These are phyloP conservation scores for Otolemur crassicaudatus DNA, from an alignment of 2,797 vertebrate species.

Conservation along the genomic window DNA sequence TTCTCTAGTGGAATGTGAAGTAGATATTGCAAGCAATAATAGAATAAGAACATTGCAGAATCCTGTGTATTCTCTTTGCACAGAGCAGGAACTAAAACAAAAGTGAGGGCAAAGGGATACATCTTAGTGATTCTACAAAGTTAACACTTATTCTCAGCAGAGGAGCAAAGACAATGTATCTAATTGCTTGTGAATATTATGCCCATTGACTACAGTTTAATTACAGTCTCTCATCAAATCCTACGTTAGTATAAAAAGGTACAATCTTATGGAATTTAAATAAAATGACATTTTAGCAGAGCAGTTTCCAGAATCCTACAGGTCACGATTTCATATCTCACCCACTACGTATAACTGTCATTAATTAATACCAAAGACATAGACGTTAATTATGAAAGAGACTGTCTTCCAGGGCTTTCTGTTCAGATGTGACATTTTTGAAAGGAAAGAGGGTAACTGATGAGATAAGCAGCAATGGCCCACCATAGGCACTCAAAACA, in stretches of 20 bases:
- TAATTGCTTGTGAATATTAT: conserved; percentile 80
- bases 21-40: conserved; percentile 84
- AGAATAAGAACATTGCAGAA: conserved; percentile 76
- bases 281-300: conserved; percentile 68
- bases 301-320: conserved; percentile 63
- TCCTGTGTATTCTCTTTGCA: conserved; percentile 77
- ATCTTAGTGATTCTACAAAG: conserved; percentile 81
- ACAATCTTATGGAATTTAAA: conserved; percentile 74
- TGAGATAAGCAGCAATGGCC: not conserved
- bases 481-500: not conserved
- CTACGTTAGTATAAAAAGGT: conserved; percentile 72
- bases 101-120: not conserved
- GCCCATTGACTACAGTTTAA: conserved; percentile 79
- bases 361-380: conserved; percentile 68
- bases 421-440: conserved; percentile 48
- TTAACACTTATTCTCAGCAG: conserved; percentile 78
- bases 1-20: conserved; percentile 74
- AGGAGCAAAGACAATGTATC: conserved; percentile 73
- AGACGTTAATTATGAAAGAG: conserved; percentile 60
- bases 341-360: conserved; percentile 36
- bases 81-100: conserved; percentile 73
- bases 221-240: conserved; percentile 80
- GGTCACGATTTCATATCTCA: conserved; percentile 76
- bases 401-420: conserved; percentile 41
- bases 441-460: conserved; percentile 22